Percentiles rank a stretch among this genome's conserved stretches.
phyloP scores from a whole-genome alignment of 2,113 vertebrate genomes.

The Symphodus melops region DNA sequence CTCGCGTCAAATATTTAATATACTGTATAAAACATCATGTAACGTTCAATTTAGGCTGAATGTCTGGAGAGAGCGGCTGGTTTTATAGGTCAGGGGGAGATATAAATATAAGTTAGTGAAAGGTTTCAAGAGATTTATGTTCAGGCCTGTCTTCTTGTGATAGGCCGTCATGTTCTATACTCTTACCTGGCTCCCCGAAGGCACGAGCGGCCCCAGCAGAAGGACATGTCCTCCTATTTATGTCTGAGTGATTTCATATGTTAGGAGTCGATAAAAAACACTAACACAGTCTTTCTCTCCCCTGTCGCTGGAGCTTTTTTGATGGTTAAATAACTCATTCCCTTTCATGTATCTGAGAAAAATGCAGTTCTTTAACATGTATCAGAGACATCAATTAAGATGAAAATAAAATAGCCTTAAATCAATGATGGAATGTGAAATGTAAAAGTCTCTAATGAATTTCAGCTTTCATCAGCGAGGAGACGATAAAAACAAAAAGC shows the following conservation, averaged over 20 bases:
- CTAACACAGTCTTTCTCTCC: background rate
- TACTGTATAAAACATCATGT: slow-evolving; percentile 9
- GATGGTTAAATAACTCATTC: slow-evolving; percentile 22
- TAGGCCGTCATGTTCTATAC: slow-evolving; percentile 55
- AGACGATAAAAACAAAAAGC: slow-evolving; percentile 1
- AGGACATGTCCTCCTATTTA: slow-evolving; percentile 47
- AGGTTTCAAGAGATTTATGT: slow-evolving; percentile 39
- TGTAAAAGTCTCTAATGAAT: background rate
- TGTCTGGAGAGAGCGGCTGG: slow-evolving; percentile 11
- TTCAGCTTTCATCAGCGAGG: slow-evolving; percentile 10
- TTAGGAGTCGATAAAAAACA: slow-evolving; percentile 36
- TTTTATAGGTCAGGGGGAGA: slow-evolving; percentile 40
- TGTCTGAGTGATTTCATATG: slow-evolving; percentile 27
- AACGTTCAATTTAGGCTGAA: background rate
- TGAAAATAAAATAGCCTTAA: background rate
- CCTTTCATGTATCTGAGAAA: slow-evolving; percentile 20
- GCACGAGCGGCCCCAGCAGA: slow-evolving; percentile 17
- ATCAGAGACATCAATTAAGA: background rate
- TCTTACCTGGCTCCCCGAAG: slow-evolving; percentile 47
- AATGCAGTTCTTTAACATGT: background rate
- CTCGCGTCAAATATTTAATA: slow-evolving; percentile 1
- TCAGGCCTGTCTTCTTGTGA: slow-evolving; percentile 39
- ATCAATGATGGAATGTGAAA: slow-evolving; percentile 2
- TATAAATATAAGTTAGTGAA: slow-evolving; percentile 42
- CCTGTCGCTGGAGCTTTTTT: slow-evolving; percentile 9